Evolutionary conservation across 2,888 invertebrate genomes (phyloP), one percentile per base, ranked within the genome.

Genomic region (Cheilosia grossa): DNA sequence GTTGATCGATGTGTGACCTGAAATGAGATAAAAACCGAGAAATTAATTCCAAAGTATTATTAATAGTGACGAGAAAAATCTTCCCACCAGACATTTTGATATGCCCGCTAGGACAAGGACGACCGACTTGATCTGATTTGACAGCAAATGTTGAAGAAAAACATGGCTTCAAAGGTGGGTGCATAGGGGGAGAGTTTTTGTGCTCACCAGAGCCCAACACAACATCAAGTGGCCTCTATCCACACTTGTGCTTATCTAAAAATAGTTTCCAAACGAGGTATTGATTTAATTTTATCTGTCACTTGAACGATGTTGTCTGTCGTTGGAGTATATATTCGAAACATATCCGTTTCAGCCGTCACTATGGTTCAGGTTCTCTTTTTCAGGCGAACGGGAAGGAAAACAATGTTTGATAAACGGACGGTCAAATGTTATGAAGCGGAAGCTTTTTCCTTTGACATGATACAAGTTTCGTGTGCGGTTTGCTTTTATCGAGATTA

Each of bases 1-100:
- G 98, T 97, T 88, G 96, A 95, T 92, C 96, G 96, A 93, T 98
- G 98, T 87, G 97, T 97, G 91, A 98, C 98, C 97, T 97, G 93
- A 54, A 94, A 94, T 83, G 88, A 88, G 89, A 86, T 69, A n/a
- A 15, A 79, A 67, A 37, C 27, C 30, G 42, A 19, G 42, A 19
- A 37, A 59, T 19, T 51, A 72, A 61, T 69, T 53, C 30, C 42
- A 85, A 56, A n/a, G 17, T 33, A 73, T 15, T 37, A 37, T 13
- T 15, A 44, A 40, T 15, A 33, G 17, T 19, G 27, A 19, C 33
- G 51, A 53, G 37, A 0, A 37, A 37, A 37, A 37, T 13, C 10
- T 37, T 37, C 37, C 37, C 37, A 37, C 4, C 4, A 37, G 13
- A 37, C 13, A 37, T 10, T 13, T 51, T 63, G 33, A 61, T 42